phyloP scores from a whole-genome alignment of 2,113 vertebrate genomes.

The Rhinichthys klamathensis region DNA sequence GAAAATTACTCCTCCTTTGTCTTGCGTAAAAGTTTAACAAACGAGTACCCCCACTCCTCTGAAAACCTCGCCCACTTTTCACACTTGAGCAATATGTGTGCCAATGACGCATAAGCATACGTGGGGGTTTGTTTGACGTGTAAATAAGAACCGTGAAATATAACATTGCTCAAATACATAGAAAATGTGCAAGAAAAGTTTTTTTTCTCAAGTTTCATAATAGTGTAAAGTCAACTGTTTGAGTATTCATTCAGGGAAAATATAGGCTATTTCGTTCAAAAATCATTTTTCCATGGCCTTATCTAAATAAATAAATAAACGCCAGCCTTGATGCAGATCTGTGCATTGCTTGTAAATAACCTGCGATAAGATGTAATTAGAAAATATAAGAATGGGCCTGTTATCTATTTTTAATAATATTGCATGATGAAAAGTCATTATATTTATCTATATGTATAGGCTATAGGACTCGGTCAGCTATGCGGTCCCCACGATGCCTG shows the following conservation, averaged over 20 bases:
- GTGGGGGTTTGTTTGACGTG: constrained; percentile 31
- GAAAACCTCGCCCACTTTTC: constrained; percentile 65
- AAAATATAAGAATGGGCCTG: background rate
- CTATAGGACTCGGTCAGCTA: background rate
- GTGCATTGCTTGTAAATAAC: background rate
- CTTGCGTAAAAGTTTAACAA: constrained; percentile 66
- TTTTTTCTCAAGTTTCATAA: background rate
- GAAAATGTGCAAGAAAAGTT: background rate
- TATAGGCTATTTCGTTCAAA: background rate
- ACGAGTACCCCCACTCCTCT: constrained; percentile 63
- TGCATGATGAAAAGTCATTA: background rate
- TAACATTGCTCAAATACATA: background rate
- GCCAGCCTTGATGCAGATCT: background rate
- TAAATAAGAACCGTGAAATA: background rate
- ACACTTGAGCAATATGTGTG: constrained; percentile 59
- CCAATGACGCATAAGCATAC: constrained; percentile 63
- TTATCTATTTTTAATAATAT: background rate
- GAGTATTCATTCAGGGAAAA: background rate
- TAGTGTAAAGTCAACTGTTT: background rate
- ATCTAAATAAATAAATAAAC: background rate
- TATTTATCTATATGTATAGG: background rate
- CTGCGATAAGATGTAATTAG: background rate
- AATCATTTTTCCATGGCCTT: background rate
- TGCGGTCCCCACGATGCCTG: background rate
- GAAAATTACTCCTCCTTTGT: constrained; percentile 36